Evolutionary conservation across 1,140 invertebrate species (phyloP).

Genomic region (Drosophila sturtevanti): DNA sequence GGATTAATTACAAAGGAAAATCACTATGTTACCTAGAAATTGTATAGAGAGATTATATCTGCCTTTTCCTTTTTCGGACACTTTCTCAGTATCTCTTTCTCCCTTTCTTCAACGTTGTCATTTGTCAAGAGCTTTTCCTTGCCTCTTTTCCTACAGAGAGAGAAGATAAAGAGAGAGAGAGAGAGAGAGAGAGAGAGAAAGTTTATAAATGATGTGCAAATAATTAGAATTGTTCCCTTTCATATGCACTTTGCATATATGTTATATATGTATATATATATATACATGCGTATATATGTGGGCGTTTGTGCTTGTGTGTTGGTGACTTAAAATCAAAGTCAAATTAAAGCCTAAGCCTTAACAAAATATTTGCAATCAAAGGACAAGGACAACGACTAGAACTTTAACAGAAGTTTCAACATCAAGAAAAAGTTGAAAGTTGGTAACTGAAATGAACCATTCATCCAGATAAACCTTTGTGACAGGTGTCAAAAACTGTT

Average conservation of each 20-base stretch:
- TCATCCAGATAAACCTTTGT: slow-evolving; percentile 48
- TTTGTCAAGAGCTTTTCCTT: neutral
- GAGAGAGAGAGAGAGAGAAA: neutral
- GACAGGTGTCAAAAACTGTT: slow-evolving; percentile 60
- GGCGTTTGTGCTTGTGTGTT: neutral
- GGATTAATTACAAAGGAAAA: neutral
- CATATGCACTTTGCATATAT: neutral
- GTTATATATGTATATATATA: no score
- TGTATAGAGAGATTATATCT: neutral
- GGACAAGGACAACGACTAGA: neutral
- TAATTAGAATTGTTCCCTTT: slow-evolving; percentile 4
- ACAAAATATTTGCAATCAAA: no score
- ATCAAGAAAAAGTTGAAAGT: neutral
- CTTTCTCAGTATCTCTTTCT: neutral
- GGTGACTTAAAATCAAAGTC: neutral
- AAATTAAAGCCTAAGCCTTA: neutral
- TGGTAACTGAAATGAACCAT: slow-evolving; percentile 29
- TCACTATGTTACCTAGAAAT: neutral
- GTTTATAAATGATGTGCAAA: slow-evolving; percentile 7
- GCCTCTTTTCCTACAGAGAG: neutral
- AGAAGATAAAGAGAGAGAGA: neutral
- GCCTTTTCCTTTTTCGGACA: neutral
- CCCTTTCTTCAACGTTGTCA: neutral
- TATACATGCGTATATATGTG: neutral
- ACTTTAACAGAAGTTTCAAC: neutral